Conservation (phyloP, 1,140 invertebrate genomes). For the Oryzaephilus surinamensis region DNA sequence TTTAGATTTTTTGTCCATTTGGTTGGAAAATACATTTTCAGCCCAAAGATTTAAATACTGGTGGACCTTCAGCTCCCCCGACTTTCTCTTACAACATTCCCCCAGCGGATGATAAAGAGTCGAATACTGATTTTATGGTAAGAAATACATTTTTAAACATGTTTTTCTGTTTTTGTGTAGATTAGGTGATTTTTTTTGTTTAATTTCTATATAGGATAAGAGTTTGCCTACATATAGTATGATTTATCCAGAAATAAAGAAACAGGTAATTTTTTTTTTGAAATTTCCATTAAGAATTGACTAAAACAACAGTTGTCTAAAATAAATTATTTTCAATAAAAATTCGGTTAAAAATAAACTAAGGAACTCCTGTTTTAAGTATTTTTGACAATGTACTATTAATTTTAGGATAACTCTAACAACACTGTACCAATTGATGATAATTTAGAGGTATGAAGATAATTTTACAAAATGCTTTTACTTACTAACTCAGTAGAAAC, state of each 20-base stretch:
- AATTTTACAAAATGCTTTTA: background rate
- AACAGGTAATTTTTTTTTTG: constrained; percentile 20
- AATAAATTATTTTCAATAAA: too few relatives aligned
- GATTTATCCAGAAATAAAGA: constrained; percentile 31
- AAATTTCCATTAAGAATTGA: constrained; percentile 5
- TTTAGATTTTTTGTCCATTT: background rate
- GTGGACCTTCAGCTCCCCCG: constrained; percentile 36
- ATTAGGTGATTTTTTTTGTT: constrained; percentile 4
- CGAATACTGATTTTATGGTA: constrained; percentile 45
- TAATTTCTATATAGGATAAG: constrained; percentile 18
- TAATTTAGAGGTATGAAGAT: constrained; percentile 43
- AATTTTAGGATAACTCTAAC: constrained; percentile 10
- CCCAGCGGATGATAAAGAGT: constrained; percentile 45
- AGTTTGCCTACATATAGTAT: constrained; percentile 31
- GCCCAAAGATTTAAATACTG: constrained; percentile 8
- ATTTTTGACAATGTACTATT: constrained; percentile 3
- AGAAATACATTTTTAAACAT: constrained; percentile 11
- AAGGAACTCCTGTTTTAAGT: background rate
- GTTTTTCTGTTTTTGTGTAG: constrained; percentile 3
- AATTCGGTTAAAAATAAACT: constrained; percentile 7
- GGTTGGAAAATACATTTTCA: background rate
- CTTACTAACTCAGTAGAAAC: too few relatives aligned
- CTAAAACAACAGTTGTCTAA: background rate
- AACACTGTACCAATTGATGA: constrained; percentile 41
- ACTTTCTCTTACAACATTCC: constrained; percentile 65